phyloP scores from a whole-genome alignment of 1,140 invertebrate species.

The Phymastichus coffea region DNA sequence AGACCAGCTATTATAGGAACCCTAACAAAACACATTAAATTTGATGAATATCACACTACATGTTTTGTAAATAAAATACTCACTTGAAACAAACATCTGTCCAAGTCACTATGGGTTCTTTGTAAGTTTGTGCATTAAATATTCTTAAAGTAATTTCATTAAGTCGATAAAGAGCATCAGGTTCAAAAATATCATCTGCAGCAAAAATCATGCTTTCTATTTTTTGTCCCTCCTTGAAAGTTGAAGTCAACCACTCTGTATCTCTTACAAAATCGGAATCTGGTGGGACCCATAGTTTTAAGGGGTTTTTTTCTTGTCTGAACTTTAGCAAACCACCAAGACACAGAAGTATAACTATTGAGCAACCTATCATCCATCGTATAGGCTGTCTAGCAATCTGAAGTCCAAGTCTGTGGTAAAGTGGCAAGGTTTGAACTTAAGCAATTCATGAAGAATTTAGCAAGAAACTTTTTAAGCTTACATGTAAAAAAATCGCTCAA shows the following conservation, averaged over 20 bases:
- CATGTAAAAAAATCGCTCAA: slow-evolving; percentile 49
- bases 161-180: slow-evolving; percentile 53
- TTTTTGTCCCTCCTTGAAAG: slow-evolving; percentile 65
- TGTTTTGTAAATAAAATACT: slow-evolving; percentile 31
- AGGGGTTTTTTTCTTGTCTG: slow-evolving; percentile 63
- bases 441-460: neutral
- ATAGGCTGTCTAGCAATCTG: slow-evolving; percentile 43
- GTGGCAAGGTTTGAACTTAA: neutral
- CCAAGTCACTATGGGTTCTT: slow-evolving; percentile 52
- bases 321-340: slow-evolving; percentile 46
- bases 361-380: slow-evolving; percentile 46
- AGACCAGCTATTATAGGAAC: slow-evolving; percentile 45
- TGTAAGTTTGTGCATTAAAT: slow-evolving; percentile 31
- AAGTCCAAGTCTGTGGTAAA: slow-evolving; percentile 43
- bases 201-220: slow-evolving; percentile 64
- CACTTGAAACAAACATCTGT: slow-evolving; percentile 69
- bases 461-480: slow-evolving; percentile 28
- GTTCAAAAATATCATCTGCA: slow-evolving; percentile 67
- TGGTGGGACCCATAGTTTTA: slow-evolving; percentile 71
- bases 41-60: too few relatives aligned
- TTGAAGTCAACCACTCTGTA: slow-evolving; percentile 71
- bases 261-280: slow-evolving; percentile 68
- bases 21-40: too few relatives aligned
- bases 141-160: slow-evolving; percentile 49
- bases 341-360: slow-evolving; percentile 46